Evolutionary conservation across 2,888 invertebrate genomes (phyloP).

Genomic region (Neuroscelio doddi): DNA sequence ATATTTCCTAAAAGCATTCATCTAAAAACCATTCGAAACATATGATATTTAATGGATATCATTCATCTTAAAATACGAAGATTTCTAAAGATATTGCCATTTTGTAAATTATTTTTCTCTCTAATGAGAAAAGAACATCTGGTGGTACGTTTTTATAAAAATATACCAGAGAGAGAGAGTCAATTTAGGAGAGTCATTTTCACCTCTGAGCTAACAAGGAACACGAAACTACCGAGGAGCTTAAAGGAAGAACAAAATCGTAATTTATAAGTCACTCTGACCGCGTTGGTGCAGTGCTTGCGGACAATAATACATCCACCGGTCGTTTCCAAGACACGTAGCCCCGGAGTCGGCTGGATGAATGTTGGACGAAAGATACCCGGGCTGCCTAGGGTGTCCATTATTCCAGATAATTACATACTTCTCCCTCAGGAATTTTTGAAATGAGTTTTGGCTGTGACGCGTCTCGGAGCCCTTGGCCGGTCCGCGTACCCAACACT

Average conservation of each 20-base stretch:
- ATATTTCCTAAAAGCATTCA: no score
- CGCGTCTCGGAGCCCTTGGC: conserved; percentile 16
- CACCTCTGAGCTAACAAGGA: conserved; percentile 18
- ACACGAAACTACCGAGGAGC: conserved; percentile 2
- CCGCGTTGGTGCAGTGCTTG: no score
- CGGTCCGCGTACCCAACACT: conserved; percentile 7
- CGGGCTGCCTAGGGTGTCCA: conserved; percentile 22
- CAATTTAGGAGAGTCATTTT: conserved; percentile 12
- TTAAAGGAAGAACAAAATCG: conserved; percentile 25
- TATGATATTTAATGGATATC: no score
- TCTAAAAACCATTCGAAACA: no score
- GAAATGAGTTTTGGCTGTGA: conserved; percentile 55
- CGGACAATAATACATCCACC: conserved; percentile 13
- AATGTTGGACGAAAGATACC: conserved; percentile 2
- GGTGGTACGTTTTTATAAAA: not conserved
- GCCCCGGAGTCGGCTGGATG: not conserved
- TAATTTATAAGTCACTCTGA: conserved; percentile 41
- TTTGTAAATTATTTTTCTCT: no score
- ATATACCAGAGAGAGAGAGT: conserved; percentile 1
- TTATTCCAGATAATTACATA: conserved; percentile 55
- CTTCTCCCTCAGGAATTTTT: conserved; percentile 57
- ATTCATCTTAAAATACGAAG: no score
- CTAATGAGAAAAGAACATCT: not conserved
- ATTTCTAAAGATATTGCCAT: no score
- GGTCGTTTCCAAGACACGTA: not conserved